Evolutionary conservation across 2,888 invertebrate genomes (phyloP).

Genomic region (Sminthurinus aureus): DNA sequence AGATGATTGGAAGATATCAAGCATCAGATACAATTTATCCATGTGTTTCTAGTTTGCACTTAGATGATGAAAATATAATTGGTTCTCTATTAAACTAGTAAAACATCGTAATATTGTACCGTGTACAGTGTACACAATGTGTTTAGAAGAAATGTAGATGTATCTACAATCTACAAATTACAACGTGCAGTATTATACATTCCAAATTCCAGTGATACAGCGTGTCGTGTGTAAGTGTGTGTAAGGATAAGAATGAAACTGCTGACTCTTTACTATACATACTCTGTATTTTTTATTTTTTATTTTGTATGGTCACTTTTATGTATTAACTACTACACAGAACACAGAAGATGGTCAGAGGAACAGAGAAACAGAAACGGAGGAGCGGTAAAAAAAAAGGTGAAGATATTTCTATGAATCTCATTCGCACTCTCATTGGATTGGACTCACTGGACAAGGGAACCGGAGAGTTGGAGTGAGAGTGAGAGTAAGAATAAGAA

Average conservation of each 20-base stretch:
- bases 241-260: not conserved
- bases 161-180: too few species aligned
- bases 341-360: too few species aligned
- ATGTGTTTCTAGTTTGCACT: too few species aligned
- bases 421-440: conserved; percentile 32
- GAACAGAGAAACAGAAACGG: not conserved
- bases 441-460: not conserved
- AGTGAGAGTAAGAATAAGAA: not conserved
- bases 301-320: not conserved
- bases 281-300: not conserved
- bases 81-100: too few species aligned
- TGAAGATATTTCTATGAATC: conserved; percentile 17
- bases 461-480: not conserved
- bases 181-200: too few species aligned
- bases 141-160: not conserved
- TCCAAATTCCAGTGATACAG: not conserved
- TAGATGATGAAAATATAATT: too few species aligned
- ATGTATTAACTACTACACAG: not conserved
- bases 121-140: not conserved
- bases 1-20: too few species aligned
- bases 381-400: conserved; percentile 23
- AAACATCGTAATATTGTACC: too few species aligned
- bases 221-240: not conserved
- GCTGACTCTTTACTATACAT: not conserved
- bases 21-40: too few species aligned